Base-by-base conservation (phyloP, 2,113 vertebrate species). In the Heteronetta atricapilla region DNA sequence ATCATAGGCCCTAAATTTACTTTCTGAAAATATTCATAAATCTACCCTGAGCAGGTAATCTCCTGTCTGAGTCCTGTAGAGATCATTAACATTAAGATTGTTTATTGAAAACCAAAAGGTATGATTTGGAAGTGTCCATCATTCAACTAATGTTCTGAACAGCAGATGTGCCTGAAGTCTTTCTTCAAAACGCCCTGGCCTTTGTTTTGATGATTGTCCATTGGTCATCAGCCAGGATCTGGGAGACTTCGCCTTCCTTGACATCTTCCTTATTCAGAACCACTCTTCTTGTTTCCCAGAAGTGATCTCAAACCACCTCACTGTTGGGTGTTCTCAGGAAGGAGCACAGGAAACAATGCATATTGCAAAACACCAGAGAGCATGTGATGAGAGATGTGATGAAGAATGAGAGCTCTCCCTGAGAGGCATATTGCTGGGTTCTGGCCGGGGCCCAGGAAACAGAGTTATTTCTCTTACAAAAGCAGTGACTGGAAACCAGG, bases 401-500 rank as follows among this genome's bases (percentile, higher is more conserved):
- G n/a, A 55, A 48, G 59, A 38, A 66, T 20, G 40, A 90, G 64
- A 90, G 28, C 46, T 75, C 76, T 94, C 67, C 22, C 21, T 53
- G 55, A 56, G 36, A 91, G 63, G 72, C 50, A 44, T 66, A 82
- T 14, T 82, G 82, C 73, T 70, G 68, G 44, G 13, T 82, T 75
- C 80, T 93, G 86, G 92, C 86, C 74, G 34, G 31, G 60, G 62
- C 76, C 68, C 80, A 84, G 56, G 48, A 75, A 67, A 52, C 3
- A 74, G 31, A 72, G 56, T 31, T 81, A 36, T 29, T 92, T 78
- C 83, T 81, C 68, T 88, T 53, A 40, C 19, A 88, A 64, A 13
- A 81, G 42, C 60, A 86, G 11, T 52, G 68, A 52, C 86, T 88
- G 88, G 90, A 95, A 94, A 92, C 31, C n/a, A 86, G 72, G 50